Evolutionary conservation across 2,888 invertebrate species (phyloP).

Genomic region (Callinectes sapidus): DNA sequence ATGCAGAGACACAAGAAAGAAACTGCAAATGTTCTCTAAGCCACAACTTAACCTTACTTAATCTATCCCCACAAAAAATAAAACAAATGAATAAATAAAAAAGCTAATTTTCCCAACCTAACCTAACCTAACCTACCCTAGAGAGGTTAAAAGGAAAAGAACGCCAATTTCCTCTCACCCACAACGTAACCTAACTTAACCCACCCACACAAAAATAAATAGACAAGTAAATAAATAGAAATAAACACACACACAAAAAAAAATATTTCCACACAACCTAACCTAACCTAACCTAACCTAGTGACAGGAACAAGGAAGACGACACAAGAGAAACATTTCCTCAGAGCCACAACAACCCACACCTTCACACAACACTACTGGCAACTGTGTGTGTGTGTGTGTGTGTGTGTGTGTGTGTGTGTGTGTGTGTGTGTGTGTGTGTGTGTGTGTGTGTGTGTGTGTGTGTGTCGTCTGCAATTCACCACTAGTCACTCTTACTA

Average conservation of each 20-base stretch:
- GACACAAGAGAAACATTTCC: too few species aligned
- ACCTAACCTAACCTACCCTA: too few species aligned
- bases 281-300: not conserved
- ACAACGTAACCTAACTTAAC: too few species aligned
- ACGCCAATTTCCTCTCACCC: not conserved
- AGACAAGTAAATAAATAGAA: too few species aligned
- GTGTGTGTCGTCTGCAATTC: not conserved
- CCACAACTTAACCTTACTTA: not conserved
- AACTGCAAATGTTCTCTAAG: too few species aligned
- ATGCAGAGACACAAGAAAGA: not conserved
- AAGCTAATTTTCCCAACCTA: too few species aligned
- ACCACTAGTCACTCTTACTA: not conserved
- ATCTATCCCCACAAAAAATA: not conserved
- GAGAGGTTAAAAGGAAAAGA: not conserved
- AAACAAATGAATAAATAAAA: too few species aligned
- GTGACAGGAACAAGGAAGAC: too few species aligned
- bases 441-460: not conserved
- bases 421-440: not conserved
- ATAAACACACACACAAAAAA: too few species aligned
- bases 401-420: not conserved
- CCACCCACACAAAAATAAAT: too few species aligned
- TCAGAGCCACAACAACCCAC: not conserved
- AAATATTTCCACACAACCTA: not conserved
- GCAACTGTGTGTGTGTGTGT: not conserved
- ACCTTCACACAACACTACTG: not conserved